Conservation (phyloP, 2,797 vertebrate genomes). For the Catostomus latipinnis region DNA sequence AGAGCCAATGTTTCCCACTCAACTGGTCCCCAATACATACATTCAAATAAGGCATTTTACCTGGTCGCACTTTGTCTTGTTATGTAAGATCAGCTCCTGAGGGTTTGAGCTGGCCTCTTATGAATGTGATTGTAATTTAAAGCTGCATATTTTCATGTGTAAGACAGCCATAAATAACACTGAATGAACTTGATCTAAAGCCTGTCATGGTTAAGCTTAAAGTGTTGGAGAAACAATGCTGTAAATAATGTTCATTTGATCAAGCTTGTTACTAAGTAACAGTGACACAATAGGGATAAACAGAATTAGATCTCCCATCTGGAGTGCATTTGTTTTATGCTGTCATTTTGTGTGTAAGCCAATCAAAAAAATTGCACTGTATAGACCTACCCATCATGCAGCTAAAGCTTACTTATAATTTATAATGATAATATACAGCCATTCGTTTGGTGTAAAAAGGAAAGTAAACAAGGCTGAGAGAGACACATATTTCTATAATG, state of each 20-base stretch:
- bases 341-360: conserved; percentile 28
- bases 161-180: conserved; percentile 49
- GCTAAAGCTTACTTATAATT: conserved; percentile 40
- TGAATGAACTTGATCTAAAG: conserved; percentile 44
- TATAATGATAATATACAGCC: conserved; percentile 10
- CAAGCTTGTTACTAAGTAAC: conserved; percentile 47
- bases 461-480: conserved; percentile 61
- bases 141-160: conserved; percentile 40
- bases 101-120: conserved; percentile 22
- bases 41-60: conserved; percentile 29
- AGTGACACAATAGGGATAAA: conserved; percentile 48
- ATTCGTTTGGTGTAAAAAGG: conserved; percentile 32
- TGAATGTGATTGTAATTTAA: conserved; percentile 49
- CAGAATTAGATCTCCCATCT: conserved; percentile 53
- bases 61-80: conserved; percentile 27
- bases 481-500: conserved; percentile 66
- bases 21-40: not conserved
- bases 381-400: conserved; percentile 18
- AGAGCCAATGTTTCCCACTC: not conserved
- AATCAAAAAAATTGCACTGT: conserved; percentile 34
- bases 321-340: conserved; percentile 52
- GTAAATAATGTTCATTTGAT: conserved; percentile 55
- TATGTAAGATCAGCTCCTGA: conserved; percentile 13
- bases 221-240: conserved; percentile 47
- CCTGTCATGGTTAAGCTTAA: conserved; percentile 27